Base-by-base conservation (phyloP, 1,140 invertebrate species). In the Hydropsyche tenuis region DNA sequence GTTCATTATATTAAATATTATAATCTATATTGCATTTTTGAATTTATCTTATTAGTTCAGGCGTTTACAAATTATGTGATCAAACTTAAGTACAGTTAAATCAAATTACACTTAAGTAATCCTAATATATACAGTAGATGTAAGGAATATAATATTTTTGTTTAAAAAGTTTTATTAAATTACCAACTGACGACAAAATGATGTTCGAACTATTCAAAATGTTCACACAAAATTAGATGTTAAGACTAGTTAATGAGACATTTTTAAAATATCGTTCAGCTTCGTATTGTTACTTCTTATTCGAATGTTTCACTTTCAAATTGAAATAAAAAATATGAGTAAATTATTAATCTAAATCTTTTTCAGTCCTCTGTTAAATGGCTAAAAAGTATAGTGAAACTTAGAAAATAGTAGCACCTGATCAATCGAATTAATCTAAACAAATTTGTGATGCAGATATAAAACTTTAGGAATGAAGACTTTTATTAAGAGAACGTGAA, bases 161-260 rank as follows among this genome's bases (percentile, higher is more conserved):
- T 37, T 37, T 37, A 37, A 37, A 4, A 37, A 9, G 30, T 4
- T 37, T 9, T 9, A 9, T 37, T 37, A 37, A 37, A 37, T 37
- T 37, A n/a, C n/a, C n/a, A n/a, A n/a, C n/a, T 37, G 30, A 37
- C 9, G 9, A 37, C 9, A 37, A 37, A 9, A 37, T 37, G 9
- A 37, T 37, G n/a, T n/a, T 37, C 9, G 30, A 37, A 9, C 30
- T 3, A 37, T 4, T 60, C 22, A 60, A 60, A 23, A 25, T 60
- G 23, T 60, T 37, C 9, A 37, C 9, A 37, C 9, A 60, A n/a
- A 5, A 68, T 68, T 68, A 68, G 45, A 48, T 68, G 65, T 68
- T 68, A 68, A 48, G 65, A 68, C 65, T 68, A 68, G 65, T 68
- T 48, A 60, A 48, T 65, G 18, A 48, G 65, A 68, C 65, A 68